A percentile compares a stretch with the other conserved stretches of the same genome.
Conservation (phyloP, 2,797 vertebrate genomes). For the Pelodytes ibericus region DNA sequence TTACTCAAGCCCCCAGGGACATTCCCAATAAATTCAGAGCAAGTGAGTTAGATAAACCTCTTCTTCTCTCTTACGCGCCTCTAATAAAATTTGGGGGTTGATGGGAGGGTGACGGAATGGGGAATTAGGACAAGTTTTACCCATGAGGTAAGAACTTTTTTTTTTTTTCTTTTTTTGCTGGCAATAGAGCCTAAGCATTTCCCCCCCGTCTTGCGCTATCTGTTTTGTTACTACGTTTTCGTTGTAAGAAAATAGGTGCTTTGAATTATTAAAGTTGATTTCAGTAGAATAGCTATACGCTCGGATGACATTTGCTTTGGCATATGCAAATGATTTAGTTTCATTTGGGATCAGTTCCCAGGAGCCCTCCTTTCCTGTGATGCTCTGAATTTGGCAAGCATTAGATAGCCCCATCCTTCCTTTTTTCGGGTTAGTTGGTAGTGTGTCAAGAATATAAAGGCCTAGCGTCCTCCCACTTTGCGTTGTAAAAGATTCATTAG, state of each 20-base stretch:
- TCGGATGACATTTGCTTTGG: conserved; percentile 74
- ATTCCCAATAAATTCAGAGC: conserved; percentile 68
- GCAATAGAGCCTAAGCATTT: conserved; percentile 38
- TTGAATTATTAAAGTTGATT: conserved; percentile 81
- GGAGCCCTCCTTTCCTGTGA: conserved; percentile 74
- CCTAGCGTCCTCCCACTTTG: conserved; percentile 42
- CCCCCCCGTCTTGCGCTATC: conserved; percentile 61
- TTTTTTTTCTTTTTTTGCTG: conserved; percentile 55
- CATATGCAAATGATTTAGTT: conserved; percentile 85
- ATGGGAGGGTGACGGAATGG: not conserved
- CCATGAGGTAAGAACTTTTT: conserved; percentile 57
- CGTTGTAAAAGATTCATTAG: conserved; percentile 45
- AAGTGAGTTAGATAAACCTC: conserved; percentile 70
- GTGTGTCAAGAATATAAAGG: conserved; percentile 58
- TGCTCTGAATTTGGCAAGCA: conserved; percentile 78
- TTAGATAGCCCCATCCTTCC: conserved; percentile 53
- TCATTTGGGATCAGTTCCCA: conserved; percentile 83
- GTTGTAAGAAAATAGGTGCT: conserved; percentile 74
- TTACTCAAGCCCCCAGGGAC: conserved; percentile 78
- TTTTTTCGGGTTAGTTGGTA: conserved; percentile 50
- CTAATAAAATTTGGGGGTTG: not conserved
- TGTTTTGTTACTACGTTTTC: conserved; percentile 61
- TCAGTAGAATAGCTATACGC: conserved; percentile 71
- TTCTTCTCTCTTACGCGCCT: conserved; percentile 49
- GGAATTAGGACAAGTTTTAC: conserved; percentile 2